Base-by-base conservation (phyloP, 2,797 vertebrate genomes). In the Tiaroga cobitis region DNA sequence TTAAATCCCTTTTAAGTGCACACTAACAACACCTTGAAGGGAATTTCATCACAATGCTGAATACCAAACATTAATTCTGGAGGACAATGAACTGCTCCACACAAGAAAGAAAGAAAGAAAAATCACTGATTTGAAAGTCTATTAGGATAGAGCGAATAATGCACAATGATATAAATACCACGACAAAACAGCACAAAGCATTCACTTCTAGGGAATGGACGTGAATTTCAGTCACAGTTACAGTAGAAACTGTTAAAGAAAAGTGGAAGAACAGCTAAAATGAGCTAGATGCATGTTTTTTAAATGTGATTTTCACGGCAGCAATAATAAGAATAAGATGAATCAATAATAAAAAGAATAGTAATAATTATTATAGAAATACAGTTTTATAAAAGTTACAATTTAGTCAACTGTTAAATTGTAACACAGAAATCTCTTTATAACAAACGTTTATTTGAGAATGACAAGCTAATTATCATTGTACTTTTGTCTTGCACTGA, bases 41-140 rank as follows among this genome's bases (percentile, higher is more conserved):
- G 15, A 84, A 39, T 34, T 76, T 51, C 43, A 37, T 29, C 43
- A 70, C 51, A 6, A 84, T 34, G 51, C 19, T 84, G 41, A 59
- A 77, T 7, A 32, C 2, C 13, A 32, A 41, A 32, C 37, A 59
- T n/a, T 18, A 21, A 70, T 56, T 84, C 49, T 69, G 34, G 19
- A 15, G 51, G 41, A 37, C 29, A 46, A 51, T 39, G n/a, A 74
- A 75, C 43, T 41, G 43, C 16, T 67, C 18, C 21, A 83, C 39
- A 54, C 59, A 29, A 39, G 24, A 16, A 32, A 63, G 9, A 26
- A 29, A 32, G 3, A 19, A 37, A 37, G 2, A 59, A 11, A 15
- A n/a, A n/a, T n/a, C n/a, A 51, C 24, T 34, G 10, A 37, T 6
- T 76, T 67, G 15, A 26, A 63, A 51, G 24, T 67, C 29, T 74